Evolutionary conservation across 2,113 vertebrate species (phyloP), one percentile per base, ranked within the genome.

Genomic region (Pelmatolapia mariae): DNA sequence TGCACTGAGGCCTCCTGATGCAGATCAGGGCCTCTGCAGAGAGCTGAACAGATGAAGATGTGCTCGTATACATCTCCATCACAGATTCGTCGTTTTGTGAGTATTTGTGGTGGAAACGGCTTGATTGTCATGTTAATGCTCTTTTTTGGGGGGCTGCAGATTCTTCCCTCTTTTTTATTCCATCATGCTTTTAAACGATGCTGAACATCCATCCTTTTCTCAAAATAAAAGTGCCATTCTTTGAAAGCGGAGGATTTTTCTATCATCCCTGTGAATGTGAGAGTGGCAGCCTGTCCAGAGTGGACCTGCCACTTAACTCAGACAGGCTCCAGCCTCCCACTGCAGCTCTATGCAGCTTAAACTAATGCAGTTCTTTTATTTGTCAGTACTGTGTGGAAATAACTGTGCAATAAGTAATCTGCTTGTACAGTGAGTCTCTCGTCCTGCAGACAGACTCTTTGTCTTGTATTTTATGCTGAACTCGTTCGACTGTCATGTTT

Each of bases 191-290:
- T 29, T 29, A 76, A 29, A 0, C 2, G 5, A 73, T 11, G 66
- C 66, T 45, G 15, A 47, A 18, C 15, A 26, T 47, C 4, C 4
- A 10, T 76, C 16, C 2, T 76, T 47, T 76, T 0, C 0, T 47
- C 0, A 0, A 47, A 2, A 19, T 76, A 47, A 76, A 76, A 0
- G 15, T 47, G 15, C 9, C 71, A 29, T 76, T 76, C 0, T 10
- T 47, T 47, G 24, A 47, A 47, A 47, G 9, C 6, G 0, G 40
- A 76, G 68, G 68, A 45, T 47, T 45, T 76, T 76, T 0, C 24
- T 47, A 18, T 26, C 71, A 47, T 19, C 24, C 0, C 9, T 1
- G 8, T 76, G 24, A 47, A 43, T 43, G 66, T 43, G 66, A 71
- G n/a, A 43, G 66, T 24, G 12, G 36, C n/a, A 71, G 7, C 36